These are phyloP conservation scores for Podargus strigoides DNA, from an alignment of 2,797 vertebrate genomes.

Conservation along the genomic window DNA sequence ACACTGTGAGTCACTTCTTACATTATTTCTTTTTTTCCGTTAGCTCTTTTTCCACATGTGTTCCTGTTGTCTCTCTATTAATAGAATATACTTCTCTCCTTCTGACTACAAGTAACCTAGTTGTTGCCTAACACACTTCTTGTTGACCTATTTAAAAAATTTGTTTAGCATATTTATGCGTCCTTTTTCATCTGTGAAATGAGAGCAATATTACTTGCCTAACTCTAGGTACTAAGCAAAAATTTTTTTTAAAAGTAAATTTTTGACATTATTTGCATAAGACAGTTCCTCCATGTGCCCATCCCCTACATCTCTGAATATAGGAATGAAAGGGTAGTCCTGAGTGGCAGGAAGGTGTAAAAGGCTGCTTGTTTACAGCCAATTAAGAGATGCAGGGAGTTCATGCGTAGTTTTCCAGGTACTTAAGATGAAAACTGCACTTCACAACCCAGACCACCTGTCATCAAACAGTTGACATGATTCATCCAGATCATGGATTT, in stretches of 20 bases:
- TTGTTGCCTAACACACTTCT: neutral
- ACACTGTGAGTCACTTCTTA: neutral
- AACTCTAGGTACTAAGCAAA: neutral
- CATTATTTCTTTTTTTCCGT: neutral
- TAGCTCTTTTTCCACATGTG: neutral
- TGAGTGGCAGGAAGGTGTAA: neutral
- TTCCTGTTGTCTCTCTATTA: neutral
- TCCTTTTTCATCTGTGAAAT: neutral
- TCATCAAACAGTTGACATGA: neutral
- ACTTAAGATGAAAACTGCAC: neutral
- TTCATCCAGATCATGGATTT: constrained; percentile 1
- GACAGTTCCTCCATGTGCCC: neutral
- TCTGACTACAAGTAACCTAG: neutral
- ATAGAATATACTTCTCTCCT: neutral
- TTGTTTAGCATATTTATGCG: neutral
- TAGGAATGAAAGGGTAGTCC: neutral
- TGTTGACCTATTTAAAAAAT: neutral
- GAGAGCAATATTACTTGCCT: neutral
- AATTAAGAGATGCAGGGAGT: neutral
- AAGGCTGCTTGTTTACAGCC: neutral
- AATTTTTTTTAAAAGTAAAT: neutral
- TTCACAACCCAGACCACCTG: neutral
- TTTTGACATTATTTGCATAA: neutral
- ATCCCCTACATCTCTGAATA: neutral
- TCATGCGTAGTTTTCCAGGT: neutral